phyloP scores from a whole-genome alignment of 2,113 vertebrate genomes.

The Phocoena phocoena region DNA sequence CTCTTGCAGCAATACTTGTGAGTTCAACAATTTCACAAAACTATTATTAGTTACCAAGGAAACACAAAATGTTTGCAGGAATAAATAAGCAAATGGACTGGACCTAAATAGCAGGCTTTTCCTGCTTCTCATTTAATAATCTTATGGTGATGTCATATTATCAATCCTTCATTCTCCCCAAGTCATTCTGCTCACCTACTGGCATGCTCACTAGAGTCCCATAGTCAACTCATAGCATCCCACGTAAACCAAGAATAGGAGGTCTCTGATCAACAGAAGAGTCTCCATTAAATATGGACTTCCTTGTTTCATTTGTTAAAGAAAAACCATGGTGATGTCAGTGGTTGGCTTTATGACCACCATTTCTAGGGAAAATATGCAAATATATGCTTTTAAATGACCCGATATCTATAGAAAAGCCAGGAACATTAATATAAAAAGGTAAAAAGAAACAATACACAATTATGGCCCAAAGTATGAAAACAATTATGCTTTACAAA shows the following conservation, averaged over 20 bases:
- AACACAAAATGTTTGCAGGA: constrained; percentile 76
- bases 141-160: constrained; percentile 13
- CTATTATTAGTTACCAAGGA: constrained; percentile 80
- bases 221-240: background rate
- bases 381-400: constrained; percentile 34
- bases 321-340: background rate
- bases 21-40: constrained; percentile 79
- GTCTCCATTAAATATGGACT: background rate
- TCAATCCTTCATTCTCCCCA: constrained; percentile 31
- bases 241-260: background rate
- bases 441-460: background rate
- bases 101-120: constrained; percentile 67
- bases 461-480: background rate
- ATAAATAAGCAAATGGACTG: constrained; percentile 75
- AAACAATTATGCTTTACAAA: constrained; percentile 18
- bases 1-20: constrained; percentile 74
- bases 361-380: constrained; percentile 6
- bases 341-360: background rate
- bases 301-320: background rate
- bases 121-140: constrained; percentile 62
- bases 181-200: constrained; percentile 44
- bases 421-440: background rate
- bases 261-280: background rate
- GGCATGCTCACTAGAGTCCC: background rate
- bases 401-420: background rate